These are phyloP conservation scores for Enteromius fasciolatus DNA, from an alignment of 2,797 vertebrate species.

Conservation along the genomic window DNA sequence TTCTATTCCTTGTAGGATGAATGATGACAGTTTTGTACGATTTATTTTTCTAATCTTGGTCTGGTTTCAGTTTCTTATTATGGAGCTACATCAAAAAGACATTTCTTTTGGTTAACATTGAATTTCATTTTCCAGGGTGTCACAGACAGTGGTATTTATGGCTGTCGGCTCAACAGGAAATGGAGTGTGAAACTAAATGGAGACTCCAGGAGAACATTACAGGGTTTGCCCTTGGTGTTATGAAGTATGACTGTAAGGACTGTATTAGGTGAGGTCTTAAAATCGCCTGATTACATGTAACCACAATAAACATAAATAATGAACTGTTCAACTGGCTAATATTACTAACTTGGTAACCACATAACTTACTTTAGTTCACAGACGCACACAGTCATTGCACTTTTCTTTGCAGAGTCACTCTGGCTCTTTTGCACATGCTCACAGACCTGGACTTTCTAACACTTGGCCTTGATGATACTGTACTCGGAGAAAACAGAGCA, in stretches of 20 bases:
- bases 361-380: no score
- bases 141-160: slow-evolving; percentile 39
- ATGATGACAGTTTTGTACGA: not conserved
- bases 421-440: no score
- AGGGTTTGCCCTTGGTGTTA: not conserved
- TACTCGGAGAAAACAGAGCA: slow-evolving; percentile 7
- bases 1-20: not conserved
- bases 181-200: slow-evolving; percentile 50
- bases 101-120: slow-evolving; percentile 1
- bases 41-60: not conserved
- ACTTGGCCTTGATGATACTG: not conserved
- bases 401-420: no score
- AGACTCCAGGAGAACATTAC: slow-evolving; percentile 27
- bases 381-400: no score
- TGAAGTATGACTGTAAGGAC: no score
- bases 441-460: no score
- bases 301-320: no score
- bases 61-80: not conserved
- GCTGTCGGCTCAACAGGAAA: slow-evolving; percentile 26
- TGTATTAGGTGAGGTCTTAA: no score
- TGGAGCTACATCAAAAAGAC: slow-evolving; percentile 24
- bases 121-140: slow-evolving; percentile 22
- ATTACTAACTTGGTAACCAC: no score
- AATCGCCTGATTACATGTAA: no score
- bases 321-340: no score